phyloP scores from a whole-genome alignment of 2,797 vertebrate species.

The Heteromormyrus szaboi region DNA sequence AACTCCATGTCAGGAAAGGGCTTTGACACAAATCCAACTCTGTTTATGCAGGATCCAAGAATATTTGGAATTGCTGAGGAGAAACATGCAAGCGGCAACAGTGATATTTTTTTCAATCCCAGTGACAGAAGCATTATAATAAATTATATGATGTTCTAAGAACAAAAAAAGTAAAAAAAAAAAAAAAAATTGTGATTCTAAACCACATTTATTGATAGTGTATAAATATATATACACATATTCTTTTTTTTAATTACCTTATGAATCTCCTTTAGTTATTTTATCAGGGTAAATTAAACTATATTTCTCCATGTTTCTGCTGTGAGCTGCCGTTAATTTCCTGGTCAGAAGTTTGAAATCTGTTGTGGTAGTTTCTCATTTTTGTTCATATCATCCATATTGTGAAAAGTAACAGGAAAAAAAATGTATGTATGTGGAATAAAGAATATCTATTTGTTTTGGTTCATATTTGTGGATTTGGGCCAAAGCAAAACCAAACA shows the following conservation, averaged over 20 bases:
- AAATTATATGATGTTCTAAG: background rate
- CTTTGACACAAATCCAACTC: background rate
- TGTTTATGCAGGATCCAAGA: background rate
- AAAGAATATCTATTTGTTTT: conserved; percentile 14
- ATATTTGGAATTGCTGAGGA: background rate
- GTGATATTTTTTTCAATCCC: background rate
- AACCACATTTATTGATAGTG: conserved; percentile 1
- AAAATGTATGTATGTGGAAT: conserved; percentile 16
- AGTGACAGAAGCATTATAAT: background rate
- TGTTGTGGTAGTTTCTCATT: conserved; percentile 11
- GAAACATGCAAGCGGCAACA: background rate
- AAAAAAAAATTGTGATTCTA: background rate
- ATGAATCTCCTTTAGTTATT: background rate
- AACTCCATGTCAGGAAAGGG: conserved; percentile 3
- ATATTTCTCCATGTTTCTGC: conserved; percentile 7
- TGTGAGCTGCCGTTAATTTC: background rate
- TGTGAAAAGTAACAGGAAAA: conserved; percentile 11
- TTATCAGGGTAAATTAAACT: background rate
- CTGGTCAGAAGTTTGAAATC: conserved; percentile 3
- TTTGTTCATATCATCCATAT: conserved; percentile 8
- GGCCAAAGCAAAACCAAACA: background rate
- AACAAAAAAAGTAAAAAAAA: background rate
- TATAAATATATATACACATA: conserved; percentile 14
- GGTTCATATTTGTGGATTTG: conserved; percentile 4
- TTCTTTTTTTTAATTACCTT: background rate